A percentile compares a stretch with the other conserved stretches of the same genome.
These are phyloP conservation scores for Auanema sp. DNA, from an alignment of 2,888 invertebrate species.

Conservation along the genomic window DNA sequence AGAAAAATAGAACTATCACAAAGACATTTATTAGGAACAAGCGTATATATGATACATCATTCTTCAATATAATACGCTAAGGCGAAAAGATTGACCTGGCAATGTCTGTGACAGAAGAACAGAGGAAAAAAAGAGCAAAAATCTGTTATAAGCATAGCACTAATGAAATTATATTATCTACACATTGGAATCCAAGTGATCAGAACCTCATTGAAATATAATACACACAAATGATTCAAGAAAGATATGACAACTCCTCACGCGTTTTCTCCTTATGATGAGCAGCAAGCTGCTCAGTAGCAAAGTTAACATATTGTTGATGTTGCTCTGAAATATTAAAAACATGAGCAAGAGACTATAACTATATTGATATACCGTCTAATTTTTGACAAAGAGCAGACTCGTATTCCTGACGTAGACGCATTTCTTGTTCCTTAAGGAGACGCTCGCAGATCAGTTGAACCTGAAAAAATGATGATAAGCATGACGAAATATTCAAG, in stretches of 20 bases:
- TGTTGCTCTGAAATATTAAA: slow-evolving; percentile 78
- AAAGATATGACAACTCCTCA: slow-evolving; percentile 33
- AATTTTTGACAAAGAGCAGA: slow-evolving; percentile 87
- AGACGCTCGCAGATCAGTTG: slow-evolving; percentile 95
- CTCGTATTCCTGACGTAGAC: slow-evolving; percentile 91
- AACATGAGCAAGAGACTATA: neutral
- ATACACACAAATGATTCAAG: slow-evolving; percentile 12
- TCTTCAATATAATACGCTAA: neutral
- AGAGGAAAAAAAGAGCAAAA: slow-evolving; percentile 7
- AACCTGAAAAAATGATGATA: slow-evolving; percentile 72
- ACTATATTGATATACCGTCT: slow-evolving; percentile 68
- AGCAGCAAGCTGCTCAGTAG: slow-evolving; percentile 84
- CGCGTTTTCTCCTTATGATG: slow-evolving; percentile 15
- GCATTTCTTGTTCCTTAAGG: slow-evolving; percentile 90
- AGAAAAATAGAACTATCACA: no score
- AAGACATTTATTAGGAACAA: slow-evolving; percentile 2
- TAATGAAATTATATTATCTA: slow-evolving; percentile 8
- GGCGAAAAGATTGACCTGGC: neutral
- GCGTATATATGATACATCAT: neutral
- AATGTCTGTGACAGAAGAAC: slow-evolving; percentile 9
- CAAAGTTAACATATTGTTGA: slow-evolving; percentile 97
- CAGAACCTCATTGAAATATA: slow-evolving; percentile 14
- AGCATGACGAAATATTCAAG: no score
- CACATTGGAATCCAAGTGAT: slow-evolving; percentile 13
- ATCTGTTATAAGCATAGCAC: neutral